Percentiles rank a stretch among this genome's conserved stretches.
Conservation (phyloP, 2,113 vertebrate species). For the Pongo pygmaeus region DNA sequence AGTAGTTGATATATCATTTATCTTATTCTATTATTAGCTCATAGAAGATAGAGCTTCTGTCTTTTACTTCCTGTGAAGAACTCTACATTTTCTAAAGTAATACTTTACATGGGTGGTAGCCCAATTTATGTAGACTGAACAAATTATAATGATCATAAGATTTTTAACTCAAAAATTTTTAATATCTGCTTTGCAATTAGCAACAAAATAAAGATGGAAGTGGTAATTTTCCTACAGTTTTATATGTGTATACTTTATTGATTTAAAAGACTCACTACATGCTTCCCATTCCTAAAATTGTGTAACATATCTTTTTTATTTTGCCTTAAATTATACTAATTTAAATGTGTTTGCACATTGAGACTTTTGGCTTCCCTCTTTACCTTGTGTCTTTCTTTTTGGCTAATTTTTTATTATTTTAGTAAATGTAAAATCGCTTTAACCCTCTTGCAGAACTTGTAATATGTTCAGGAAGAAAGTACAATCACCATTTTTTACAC, state of each 20-base stretch:
- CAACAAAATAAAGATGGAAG: neutral
- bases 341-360: neutral
- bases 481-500: neutral
- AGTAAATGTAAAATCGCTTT: neutral
- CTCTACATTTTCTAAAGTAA: neutral
- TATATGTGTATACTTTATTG: neutral
- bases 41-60: neutral
- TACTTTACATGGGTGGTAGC: neutral
- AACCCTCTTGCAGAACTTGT: neutral
- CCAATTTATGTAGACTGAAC: neutral
- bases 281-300: neutral
- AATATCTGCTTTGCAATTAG: conserved; percentile 13
- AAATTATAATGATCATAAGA: neutral
- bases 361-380: neutral
- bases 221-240: neutral
- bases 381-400: neutral
- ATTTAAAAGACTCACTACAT: neutral
- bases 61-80: neutral
- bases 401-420: conserved; percentile 21
- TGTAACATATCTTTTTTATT: neutral
- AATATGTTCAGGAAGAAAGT: neutral
- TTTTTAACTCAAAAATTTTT: neutral
- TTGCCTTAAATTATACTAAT: conserved; percentile 20
- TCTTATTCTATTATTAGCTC: neutral
- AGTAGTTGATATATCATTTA: neutral